Percentiles rank a stretch among this genome's conserved stretches.
Conservation (phyloP, 2,797 vertebrate species). For the Eremophila alpestris region DNA sequence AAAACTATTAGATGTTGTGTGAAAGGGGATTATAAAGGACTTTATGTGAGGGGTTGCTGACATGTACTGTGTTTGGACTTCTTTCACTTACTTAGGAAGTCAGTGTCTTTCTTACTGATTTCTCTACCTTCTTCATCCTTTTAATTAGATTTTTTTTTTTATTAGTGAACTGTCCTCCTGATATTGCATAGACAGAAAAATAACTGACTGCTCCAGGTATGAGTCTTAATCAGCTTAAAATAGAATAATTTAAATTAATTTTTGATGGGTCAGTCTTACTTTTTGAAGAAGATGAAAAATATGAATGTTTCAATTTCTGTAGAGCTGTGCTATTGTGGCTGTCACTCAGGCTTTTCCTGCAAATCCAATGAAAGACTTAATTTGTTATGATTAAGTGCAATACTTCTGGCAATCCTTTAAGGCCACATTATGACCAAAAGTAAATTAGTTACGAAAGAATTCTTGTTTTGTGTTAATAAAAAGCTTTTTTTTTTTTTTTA, state of each 20-base stretch:
- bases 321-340: neutral
- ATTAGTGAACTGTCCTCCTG: neutral
- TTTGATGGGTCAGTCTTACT: neutral
- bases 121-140: neutral
- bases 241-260: constrained; percentile 36
- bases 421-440: neutral
- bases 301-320: neutral
- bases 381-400: constrained; percentile 16
- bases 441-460: constrained; percentile 21
- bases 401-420: constrained; percentile 26
- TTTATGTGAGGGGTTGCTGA: neutral
- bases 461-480: neutral
- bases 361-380: constrained; percentile 53
- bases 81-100: neutral
- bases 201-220: neutral
- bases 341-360: constrained; percentile 44
- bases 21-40: neutral
- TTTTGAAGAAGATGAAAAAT: neutral
- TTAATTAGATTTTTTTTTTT: neutral
- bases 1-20: neutral
- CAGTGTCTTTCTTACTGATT: neutral
- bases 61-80: rapidly evolving
- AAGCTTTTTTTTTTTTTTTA: neutral
- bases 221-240: constrained; percentile 45
- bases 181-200: neutral